Base-by-base conservation (phyloP, 1,140 invertebrate species). In the Drosophila nannoptera region DNA sequence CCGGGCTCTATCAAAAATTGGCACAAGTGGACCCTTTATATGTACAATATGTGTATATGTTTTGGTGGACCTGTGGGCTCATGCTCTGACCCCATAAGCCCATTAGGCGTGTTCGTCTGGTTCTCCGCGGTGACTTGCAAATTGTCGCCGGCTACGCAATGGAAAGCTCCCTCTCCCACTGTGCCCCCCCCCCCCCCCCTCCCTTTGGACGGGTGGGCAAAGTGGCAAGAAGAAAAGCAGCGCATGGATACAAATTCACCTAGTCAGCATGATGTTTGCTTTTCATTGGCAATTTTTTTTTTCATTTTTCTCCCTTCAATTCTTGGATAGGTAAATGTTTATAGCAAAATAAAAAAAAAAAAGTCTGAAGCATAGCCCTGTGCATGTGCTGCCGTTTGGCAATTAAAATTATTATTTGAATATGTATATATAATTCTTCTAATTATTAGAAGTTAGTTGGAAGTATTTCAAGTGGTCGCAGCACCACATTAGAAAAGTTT, bases 401-500 rank as follows among this genome's bases (percentile, higher is more conserved):
- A 83, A 83, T 83, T 83, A 83, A 86, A 86, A 83, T 83, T 84
- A 83, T 83, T 84, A 80, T 80, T 80, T 22, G 1, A 22, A 22
- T 22, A 22, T 22, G 22, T 22, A 22, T 22, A 22, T 22, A 22
- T 22, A 2, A 22, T 22, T 1, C 22, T 22, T 22, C 22, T 22
- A 22, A 80, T 81, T 81, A 83, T 83, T 86, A 80, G 74, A 83
- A 83, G 81, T 83, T 83, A 83, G 80, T 83, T 83, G 81, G 80
- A 76, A 77, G 72, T 75, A 86, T 65, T 80, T 83, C 49, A 60
- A 60, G 55, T 84, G 69, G 54, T 35, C 59, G 60, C 61, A 69
- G 73, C 67, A 75, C 75, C 67, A 74, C 75, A 82, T 83, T 83
- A 74, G 73, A 80, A 83, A 83, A 83, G 48, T 83, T 83, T 60